A percentile compares a stretch with the other conserved stretches of the same genome.
phyloP scores from a whole-genome alignment of 2,113 vertebrate species.

The Microcebus ravelobensis region DNA sequence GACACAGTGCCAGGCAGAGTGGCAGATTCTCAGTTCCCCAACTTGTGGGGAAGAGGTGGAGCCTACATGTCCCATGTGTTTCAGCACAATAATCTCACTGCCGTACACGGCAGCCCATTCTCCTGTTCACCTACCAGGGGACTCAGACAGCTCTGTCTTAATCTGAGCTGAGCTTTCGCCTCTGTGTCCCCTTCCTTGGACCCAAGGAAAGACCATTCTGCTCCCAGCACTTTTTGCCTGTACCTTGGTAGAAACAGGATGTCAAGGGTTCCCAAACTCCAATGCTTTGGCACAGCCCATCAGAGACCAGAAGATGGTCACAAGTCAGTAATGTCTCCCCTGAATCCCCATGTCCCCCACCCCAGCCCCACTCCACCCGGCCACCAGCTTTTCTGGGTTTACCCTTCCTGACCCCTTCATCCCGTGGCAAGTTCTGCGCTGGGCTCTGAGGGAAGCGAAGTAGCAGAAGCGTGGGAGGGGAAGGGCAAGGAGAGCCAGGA shows the following conservation, averaged over 20 bases:
- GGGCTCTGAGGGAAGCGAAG: not conserved
- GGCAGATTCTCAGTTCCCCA: not conserved
- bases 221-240: not conserved
- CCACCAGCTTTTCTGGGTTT: not conserved
- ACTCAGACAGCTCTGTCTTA: not conserved
- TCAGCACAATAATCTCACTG: slow-evolving; percentile 35
- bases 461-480: not conserved
- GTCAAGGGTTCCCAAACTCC: not conserved
- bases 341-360: not conserved
- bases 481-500: not conserved
- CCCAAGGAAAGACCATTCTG: not conserved
- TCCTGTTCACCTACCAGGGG: not conserved
- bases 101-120: slow-evolving; percentile 41
- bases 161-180: not conserved
- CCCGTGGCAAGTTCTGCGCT: not conserved
- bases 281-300: not conserved
- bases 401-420: not conserved
- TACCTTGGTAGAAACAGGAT: not conserved
- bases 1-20: not conserved
- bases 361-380: not conserved
- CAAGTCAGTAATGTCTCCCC: not conserved
- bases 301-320: not conserved
- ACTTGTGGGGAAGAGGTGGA: not conserved
- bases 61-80: not conserved
- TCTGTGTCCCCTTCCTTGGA: not conserved